phyloP scores from a whole-genome alignment of 2,113 vertebrate species.

The Callipepla californica region DNA sequence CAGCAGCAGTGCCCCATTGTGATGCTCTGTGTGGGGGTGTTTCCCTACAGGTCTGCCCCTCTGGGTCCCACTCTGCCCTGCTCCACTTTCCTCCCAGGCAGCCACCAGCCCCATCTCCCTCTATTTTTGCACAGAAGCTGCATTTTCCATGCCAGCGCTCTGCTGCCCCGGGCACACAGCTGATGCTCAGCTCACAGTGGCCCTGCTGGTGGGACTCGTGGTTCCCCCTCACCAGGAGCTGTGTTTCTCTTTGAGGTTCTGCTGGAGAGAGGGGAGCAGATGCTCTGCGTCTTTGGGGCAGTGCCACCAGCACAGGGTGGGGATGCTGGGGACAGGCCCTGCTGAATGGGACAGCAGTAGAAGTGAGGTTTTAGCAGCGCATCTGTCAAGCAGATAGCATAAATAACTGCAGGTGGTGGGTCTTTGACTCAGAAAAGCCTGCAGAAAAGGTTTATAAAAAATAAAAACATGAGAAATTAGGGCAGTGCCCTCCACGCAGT shows the following conservation, averaged over 20 bases:
- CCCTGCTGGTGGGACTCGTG: not conserved
- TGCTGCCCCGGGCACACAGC: not conserved
- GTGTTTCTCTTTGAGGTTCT: not conserved
- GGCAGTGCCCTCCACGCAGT: not conserved
- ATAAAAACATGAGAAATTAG: not conserved
- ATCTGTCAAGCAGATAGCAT: not conserved
- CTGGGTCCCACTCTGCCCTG: not conserved
- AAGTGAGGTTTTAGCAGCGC: not conserved
- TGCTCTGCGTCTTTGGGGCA: not conserved
- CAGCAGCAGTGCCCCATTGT: not conserved
- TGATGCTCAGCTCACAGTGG: not conserved
- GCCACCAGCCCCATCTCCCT: not conserved
- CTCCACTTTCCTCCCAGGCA: not conserved
- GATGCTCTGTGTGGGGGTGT: accelerated
- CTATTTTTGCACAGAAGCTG: not conserved
- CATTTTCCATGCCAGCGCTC: not conserved
- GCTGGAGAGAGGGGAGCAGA: not conserved
- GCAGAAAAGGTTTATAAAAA: constrained; percentile 9
- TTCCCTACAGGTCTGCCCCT: not conserved
- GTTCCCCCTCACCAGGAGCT: not conserved
- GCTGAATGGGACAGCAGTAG: not conserved
- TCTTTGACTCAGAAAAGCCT: not conserved
- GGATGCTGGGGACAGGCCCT: not conserved
- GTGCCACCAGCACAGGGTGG: not conserved
- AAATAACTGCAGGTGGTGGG: not conserved